Evolutionary conservation across 2,113 vertebrate species (phyloP).

Genomic region (Myotis yumanensis): DNA sequence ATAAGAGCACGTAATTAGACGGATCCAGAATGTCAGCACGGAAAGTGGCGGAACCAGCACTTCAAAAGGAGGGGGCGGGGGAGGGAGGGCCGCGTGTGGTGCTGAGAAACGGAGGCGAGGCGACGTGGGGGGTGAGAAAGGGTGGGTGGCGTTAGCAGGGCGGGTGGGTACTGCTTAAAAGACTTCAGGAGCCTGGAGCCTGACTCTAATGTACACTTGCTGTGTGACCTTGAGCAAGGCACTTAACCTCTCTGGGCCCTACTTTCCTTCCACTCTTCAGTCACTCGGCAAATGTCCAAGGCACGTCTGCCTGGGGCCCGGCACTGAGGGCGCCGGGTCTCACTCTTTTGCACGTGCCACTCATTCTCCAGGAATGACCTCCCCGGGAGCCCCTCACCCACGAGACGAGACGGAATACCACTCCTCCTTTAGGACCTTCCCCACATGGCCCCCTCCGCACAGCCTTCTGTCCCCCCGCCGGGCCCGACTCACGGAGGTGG

Average conservation of each 20-base stretch:
- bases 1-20: slow-evolving; percentile 55
- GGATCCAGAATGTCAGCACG: slow-evolving; percentile 43
- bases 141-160: too few relatives aligned
- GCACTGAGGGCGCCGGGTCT: not conserved
- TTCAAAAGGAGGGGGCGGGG: not conserved
- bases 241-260: not conserved
- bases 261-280: not conserved
- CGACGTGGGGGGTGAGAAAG: not conserved
- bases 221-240: not conserved
- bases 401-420: not conserved
- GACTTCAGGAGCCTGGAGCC: not conserved
- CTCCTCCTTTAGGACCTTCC: not conserved
- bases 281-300: not conserved
- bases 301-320: not conserved
- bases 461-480: not conserved
- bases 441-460: rapidly evolving
- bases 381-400: not conserved
- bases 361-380: not conserved
- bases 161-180: not conserved
- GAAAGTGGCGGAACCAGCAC: not conserved
- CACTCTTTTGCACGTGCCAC: not conserved
- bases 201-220: not conserved
- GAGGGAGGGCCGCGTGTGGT: not conserved
- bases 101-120: not conserved
- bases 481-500: not conserved